Evolutionary conservation across 2,888 invertebrate genomes (phyloP).

Genomic region (Yponomeuta evonymella): DNA sequence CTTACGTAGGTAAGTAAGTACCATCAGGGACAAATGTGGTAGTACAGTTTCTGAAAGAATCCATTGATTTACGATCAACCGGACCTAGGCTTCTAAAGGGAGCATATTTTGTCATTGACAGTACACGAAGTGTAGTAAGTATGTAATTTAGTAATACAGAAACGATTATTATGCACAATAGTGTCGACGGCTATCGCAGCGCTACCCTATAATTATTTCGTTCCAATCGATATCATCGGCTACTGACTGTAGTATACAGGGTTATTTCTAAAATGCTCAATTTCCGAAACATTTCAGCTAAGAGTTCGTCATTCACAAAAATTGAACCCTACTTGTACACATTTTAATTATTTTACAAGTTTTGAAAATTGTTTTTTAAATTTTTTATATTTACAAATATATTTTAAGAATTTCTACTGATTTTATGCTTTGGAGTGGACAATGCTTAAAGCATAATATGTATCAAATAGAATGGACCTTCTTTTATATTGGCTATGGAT

Average conservation of each 20-base stretch:
- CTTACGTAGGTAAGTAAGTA: not conserved
- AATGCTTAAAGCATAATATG: too few species aligned
- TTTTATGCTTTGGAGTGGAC: too few species aligned
- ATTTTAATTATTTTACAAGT: too few species aligned
- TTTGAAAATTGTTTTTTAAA: too few species aligned
- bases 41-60: not conserved
- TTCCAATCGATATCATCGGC: constrained; percentile 21
- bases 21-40: not conserved
- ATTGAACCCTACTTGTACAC: too few species aligned
- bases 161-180: constrained; percentile 63
- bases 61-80: not conserved
- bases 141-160: constrained; percentile 65
- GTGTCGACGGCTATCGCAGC: constrained; percentile 56
- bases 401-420: too few species aligned
- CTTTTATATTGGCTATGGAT: too few species aligned
- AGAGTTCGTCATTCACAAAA: too few species aligned
- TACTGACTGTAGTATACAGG: not conserved
- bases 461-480: too few species aligned
- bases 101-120: constrained; percentile 6
- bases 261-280: too few species aligned
- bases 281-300: too few species aligned
- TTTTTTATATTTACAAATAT: too few species aligned
- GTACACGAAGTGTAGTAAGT: constrained; percentile 26
- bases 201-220: constrained; percentile 62
- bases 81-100: not conserved